phyloP scores from a whole-genome alignment of 2,113 vertebrate genomes.

The Pedionomus torquatus region DNA sequence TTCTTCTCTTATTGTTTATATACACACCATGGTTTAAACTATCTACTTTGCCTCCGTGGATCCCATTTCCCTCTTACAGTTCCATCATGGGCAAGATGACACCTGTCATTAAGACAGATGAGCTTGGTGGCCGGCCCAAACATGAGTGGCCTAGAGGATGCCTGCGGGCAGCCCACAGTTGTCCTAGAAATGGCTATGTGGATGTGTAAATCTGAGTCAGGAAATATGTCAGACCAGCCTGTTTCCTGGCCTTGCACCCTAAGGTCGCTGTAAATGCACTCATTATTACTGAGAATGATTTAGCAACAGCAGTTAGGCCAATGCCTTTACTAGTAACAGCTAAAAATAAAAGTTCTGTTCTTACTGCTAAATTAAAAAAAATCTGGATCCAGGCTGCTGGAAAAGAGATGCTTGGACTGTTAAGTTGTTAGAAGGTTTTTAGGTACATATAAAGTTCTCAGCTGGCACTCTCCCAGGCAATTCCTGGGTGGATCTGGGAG shows the following conservation, averaged over 20 bases:
- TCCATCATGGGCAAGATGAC: background rate
- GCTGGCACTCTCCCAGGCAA: background rate
- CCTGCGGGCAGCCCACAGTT: conserved; percentile 10
- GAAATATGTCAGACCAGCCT: conserved; percentile 55
- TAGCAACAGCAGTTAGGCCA: background rate
- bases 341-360: background rate
- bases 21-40: background rate
- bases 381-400: background rate
- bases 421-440: background rate
- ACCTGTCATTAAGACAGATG: conserved; percentile 46
- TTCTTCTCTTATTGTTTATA: background rate
- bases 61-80: background rate
- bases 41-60: background rate
- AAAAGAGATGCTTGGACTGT: background rate
- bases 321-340: background rate
- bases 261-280: background rate
- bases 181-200: background rate
- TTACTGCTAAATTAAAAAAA: background rate
- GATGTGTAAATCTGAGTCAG: conserved; percentile 22
- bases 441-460: background rate
- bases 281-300: background rate
- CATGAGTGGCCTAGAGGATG: background rate
- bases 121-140: background rate
- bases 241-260: conserved; percentile 61
- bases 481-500: background rate